Evolutionary conservation across 2,888 invertebrate genomes (phyloP), one percentile per base, ranked within the genome.

Genomic region (Pterobdella sp.): DNA sequence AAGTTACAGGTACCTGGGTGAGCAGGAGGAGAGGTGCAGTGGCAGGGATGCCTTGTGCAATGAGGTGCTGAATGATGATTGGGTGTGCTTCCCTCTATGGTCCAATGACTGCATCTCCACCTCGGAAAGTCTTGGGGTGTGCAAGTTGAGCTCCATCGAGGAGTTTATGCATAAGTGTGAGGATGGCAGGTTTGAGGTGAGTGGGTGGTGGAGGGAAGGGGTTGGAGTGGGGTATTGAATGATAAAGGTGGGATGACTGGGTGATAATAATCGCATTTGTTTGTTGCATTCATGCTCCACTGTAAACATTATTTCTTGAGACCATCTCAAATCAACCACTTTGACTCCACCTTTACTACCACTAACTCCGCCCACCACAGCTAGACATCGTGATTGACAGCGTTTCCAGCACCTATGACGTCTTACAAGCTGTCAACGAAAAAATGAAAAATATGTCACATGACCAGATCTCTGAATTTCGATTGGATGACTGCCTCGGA

Each of bases 81-180:
- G 95, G 94, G 96, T 97, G 0, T 96, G 96, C 0, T 97, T 97
- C 84, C 97, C 98, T 0, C 94, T 96, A 0, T 98, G 97, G 97
- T 94, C 95, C 2, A 98, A 99, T 83, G 98, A 98, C 81, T 95
- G 95, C 0, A 74, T 73, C 3, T 74, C 73, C n/a, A 71, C 71
- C 35, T 56, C 56, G 18, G 71, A 71, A 63, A 71, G 60, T 52
- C 35, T 35, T 60, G 75, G 75, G 36, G 94, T 96, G n/a, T 94
- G 94, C 72, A 88, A 95, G 64, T 98, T 98, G 86, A 97, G 95
- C 0, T 93, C 93, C 81, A 96, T 92, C 81, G 98, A 99, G 82
- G 98, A 99, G 84, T 93, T 92, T 80, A 94, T 98, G 81, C 98
- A 96, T 83, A 87, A 93, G 29, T 93, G 93, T 83, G 98, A 99